phyloP scores from a whole-genome alignment of 1,140 invertebrate species.

The Pseudobourletiella spinata region DNA sequence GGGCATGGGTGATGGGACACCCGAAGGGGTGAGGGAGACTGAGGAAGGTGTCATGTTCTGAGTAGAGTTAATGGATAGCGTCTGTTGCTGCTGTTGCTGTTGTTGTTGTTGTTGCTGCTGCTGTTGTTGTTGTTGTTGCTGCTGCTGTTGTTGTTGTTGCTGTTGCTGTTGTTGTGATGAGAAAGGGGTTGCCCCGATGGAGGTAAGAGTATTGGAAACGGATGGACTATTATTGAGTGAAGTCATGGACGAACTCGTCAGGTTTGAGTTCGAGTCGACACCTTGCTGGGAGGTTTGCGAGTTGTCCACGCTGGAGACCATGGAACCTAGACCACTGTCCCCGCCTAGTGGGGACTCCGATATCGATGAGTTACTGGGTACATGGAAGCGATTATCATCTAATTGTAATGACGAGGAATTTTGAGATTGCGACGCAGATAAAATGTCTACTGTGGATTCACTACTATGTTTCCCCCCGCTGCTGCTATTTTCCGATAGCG shows the following conservation, averaged over 20 bases:
- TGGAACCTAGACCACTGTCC: slow-evolving; percentile 17
- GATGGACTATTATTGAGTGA: slow-evolving; percentile 19
- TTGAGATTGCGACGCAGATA: slow-evolving; percentile 12
- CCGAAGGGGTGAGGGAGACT: not conserved
- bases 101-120: too few relatives aligned
- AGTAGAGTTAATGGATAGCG: slow-evolving; percentile 3
- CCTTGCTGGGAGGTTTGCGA: slow-evolving; percentile 22
- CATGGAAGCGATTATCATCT: slow-evolving; percentile 16
- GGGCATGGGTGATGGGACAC: slow-evolving; percentile 1
- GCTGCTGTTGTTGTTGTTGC: too few relatives aligned
- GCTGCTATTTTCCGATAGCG: too few relatives aligned
- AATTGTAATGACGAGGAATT: slow-evolving; percentile 1
- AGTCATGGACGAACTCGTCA: slow-evolving; percentile 7
- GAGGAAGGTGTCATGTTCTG: slow-evolving; percentile 1
- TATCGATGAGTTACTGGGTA: slow-evolving; percentile 14
- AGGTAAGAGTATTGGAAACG: slow-evolving; percentile 9
- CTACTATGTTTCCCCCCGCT: slow-evolving; percentile 3
- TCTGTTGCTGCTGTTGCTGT: too few relatives aligned
- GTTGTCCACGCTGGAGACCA: slow-evolving; percentile 20
- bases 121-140: too few relatives aligned
- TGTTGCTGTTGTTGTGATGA: too few relatives aligned
- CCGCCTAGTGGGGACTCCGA: slow-evolving; percentile 21
- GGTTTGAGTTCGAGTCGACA: slow-evolving; percentile 3
- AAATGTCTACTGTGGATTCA: slow-evolving; percentile 7
- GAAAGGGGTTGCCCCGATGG: slow-evolving; percentile 8